Base-by-base conservation (phyloP, 37 sponge, comb jelly and placozoan species). In the Sycon ciliatum region DNA sequence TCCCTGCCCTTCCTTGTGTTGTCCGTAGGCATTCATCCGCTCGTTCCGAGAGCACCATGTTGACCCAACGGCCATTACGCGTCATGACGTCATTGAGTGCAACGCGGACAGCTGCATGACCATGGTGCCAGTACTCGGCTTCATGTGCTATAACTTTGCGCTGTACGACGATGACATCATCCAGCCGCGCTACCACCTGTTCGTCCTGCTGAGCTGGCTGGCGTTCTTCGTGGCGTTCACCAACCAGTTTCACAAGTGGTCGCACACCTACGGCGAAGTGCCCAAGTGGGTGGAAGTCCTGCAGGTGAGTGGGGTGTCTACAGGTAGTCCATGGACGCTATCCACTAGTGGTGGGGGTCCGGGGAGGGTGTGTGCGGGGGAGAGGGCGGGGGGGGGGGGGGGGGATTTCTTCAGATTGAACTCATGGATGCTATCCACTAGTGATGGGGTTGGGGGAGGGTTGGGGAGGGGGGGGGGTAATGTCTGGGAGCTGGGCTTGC, bases 181-280 rank as follows among this genome's bases (percentile, higher is more conserved):
- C 20, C 61, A 32, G 0, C 13, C 24, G 24, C 76, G 67, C 61
- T 84, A 74, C 73, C 27, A 13, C 23, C 24, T 40, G 53, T 85
- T 82, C 66, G 52, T 68, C 35, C 81, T 79, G 57, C 26, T 76
- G 20, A n/a, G 78, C 3, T 23, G 73, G 0, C 72, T 89, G 20
- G 67, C 55, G 0, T 27, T 89, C 60, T 84, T 89, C 39, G 78
- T 94, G 18, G 81, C 78, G 5, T 79, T 84, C 37, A 94, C 95
- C 61, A 94, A 94, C 79, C 95, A 94, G 58, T 83, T 94, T 65
- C 95, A 94, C 76, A 94, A 94, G 78, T 94, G 89, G 89, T 84
- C 89, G 0, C 95, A 94, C 81, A 84, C 87, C 4, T 79, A 89
- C 36, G 13, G 34, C 0, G 73, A 71, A 0, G 49, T 89, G 20